Evolutionary conservation across 2,888 invertebrate genomes (phyloP).

Genomic region (Megaustenia siamemsis): DNA sequence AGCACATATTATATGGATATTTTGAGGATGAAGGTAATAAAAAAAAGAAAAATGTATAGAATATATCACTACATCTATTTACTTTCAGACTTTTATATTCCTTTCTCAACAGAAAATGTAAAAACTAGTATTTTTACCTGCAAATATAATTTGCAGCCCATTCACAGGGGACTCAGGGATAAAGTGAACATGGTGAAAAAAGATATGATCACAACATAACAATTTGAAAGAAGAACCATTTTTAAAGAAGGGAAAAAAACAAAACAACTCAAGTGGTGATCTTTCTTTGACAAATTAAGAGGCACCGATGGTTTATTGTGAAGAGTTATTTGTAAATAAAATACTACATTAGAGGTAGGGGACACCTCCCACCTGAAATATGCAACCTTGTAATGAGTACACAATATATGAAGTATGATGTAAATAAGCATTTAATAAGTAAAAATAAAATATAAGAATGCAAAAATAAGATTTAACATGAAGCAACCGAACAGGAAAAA

Average conservation of each 20-base stretch:
- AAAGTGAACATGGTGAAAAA: background rate
- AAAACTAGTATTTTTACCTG: background rate
- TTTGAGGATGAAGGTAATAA: too few species aligned
- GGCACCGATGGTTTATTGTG: slow-evolving; percentile 7
- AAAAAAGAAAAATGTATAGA: too few species aligned
- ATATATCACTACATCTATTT: background rate
- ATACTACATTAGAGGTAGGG: background rate
- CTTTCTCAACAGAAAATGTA: background rate
- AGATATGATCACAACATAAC: background rate
- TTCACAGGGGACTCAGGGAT: background rate
- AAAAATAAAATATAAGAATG: too few species aligned
- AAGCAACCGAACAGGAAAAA: too few species aligned
- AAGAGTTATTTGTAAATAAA: background rate
- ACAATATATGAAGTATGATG: too few species aligned
- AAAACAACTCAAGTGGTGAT: background rate
- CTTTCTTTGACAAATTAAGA: slow-evolving; percentile 8
- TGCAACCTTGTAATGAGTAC: too few species aligned
- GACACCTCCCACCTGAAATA: too few species aligned
- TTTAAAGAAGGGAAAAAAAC: background rate
- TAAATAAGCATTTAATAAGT: too few species aligned
- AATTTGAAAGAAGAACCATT: background rate
- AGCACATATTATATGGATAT: too few species aligned
- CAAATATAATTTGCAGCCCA: background rate
- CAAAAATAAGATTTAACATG: too few species aligned
- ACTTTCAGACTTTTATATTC: background rate